Evolutionary conservation across 2,888 invertebrate genomes (phyloP), one percentile per base, ranked within the genome.

Genomic region (Megamerina dolium): DNA sequence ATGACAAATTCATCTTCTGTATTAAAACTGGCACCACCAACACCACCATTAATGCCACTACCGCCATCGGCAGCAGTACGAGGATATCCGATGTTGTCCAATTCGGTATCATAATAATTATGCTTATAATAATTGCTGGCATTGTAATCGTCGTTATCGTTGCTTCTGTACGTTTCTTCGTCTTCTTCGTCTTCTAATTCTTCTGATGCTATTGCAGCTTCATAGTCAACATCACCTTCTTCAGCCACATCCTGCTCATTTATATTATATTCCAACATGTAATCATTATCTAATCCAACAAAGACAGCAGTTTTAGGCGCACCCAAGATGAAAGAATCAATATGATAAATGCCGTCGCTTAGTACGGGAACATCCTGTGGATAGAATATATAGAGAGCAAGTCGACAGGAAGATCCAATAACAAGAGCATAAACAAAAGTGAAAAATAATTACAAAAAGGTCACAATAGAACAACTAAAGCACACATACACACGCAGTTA

Each of bases 261-360:
- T 18, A 42, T 13, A 38, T 42, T 47, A 34, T 59, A 61, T 29
- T 52, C 58, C 51, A 61, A 60, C 41, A 59, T 52, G 51, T 60
- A 63, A 59, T 67, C 67, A 52, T 65, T 66, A 43, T 63, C 68
- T 50, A 69, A 59, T 58, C 68, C 68, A 53, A 69, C 66, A 56
- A 64, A 66, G 53, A 69, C 61, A 27, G 68, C 68, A 44, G 66
- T 59, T 55, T 67, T 69, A 12, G 68, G 67, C 43, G 64, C 65
- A 36, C 61, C 66, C 58, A 63, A 54, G 30, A 69, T 57, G 53
- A 66, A 69, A 45, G 66, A 61, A 53, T 69, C 69, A 57, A 69
- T 68, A 55, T 68, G 66, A 63, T 61, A 67, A 56, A 66, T 56
- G 53, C 65, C 64, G 53, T 61, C 56, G 47, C 57, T 49, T 41